phyloP scores from a whole-genome alignment of 2,888 invertebrate genomes.

The Lasioglossum villosulum region DNA sequence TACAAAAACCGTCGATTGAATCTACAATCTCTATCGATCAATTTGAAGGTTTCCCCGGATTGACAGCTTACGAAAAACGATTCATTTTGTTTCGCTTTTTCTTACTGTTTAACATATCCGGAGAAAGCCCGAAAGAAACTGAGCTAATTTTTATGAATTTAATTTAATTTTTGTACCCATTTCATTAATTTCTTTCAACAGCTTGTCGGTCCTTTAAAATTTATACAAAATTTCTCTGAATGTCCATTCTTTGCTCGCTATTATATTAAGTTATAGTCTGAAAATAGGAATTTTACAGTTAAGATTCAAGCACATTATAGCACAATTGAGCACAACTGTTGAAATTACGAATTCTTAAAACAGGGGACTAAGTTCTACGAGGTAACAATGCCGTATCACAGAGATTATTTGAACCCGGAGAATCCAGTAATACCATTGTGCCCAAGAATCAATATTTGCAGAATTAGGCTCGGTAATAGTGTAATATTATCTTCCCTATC shows the following conservation, averaged over 20 bases:
- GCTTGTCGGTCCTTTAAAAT: too few species aligned
- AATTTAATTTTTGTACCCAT: too few species aligned
- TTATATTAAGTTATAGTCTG: too few species aligned
- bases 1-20: neutral
- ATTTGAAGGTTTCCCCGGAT: neutral
- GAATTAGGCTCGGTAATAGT: neutral
- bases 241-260: too few species aligned
- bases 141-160: neutral
- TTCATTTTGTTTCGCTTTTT: neutral
- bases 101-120: neutral
- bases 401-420: neutral
- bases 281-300: too few species aligned
- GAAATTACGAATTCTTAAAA: too few species aligned
- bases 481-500: neutral
- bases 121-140: neutral
- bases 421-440: neutral
- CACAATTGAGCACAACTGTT: too few species aligned
- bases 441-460: neutral
- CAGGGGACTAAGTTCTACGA: too few species aligned
- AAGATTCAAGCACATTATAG: too few species aligned
- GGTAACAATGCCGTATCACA: neutral
- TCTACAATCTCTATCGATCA: neutral
- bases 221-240: too few species aligned
- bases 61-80: too few species aligned
- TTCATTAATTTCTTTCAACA: too few species aligned